Percentiles rank a stretch among this genome's conserved stretches.
These are phyloP conservation scores for Clarias fuscus DNA, from an alignment of 2,797 vertebrate species.

Conservation along the genomic window DNA sequence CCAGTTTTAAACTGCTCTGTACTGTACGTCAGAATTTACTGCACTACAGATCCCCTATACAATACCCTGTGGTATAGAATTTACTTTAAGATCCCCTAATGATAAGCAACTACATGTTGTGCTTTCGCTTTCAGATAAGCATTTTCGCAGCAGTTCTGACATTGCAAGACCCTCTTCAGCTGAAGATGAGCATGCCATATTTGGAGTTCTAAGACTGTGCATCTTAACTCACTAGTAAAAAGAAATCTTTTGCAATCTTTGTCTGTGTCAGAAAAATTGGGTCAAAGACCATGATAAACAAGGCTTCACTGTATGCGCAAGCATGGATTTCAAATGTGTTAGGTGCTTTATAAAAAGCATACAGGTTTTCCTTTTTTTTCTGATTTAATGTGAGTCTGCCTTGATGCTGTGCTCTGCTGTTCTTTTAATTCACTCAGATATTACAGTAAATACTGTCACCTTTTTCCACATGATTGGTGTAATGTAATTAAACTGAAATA, in stretches of 20 bases:
- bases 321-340: neutral
- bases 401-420: slow-evolving; percentile 5
- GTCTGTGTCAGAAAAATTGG: neutral
- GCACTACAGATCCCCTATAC: no score
- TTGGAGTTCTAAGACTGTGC: neutral
- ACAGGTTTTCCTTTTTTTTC: neutral
- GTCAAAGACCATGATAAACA: neutral
- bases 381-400: neutral
- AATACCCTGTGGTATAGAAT: no score
- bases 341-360: neutral
- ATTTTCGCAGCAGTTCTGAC: neutral
- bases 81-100: neutral
- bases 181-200: neutral
- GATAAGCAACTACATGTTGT: neutral
- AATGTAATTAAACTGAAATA: slow-evolving; percentile 2
- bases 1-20: neutral
- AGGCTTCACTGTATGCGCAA: neutral
- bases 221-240: neutral
- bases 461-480: neutral
- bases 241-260: neutral
- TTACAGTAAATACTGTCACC: neutral
- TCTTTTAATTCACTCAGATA: slow-evolving; percentile 18
- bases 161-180: neutral
- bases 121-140: neutral
- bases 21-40: neutral